Base-by-base conservation (phyloP, 2,888 invertebrate species). In the Drosophila picticornis region DNA sequence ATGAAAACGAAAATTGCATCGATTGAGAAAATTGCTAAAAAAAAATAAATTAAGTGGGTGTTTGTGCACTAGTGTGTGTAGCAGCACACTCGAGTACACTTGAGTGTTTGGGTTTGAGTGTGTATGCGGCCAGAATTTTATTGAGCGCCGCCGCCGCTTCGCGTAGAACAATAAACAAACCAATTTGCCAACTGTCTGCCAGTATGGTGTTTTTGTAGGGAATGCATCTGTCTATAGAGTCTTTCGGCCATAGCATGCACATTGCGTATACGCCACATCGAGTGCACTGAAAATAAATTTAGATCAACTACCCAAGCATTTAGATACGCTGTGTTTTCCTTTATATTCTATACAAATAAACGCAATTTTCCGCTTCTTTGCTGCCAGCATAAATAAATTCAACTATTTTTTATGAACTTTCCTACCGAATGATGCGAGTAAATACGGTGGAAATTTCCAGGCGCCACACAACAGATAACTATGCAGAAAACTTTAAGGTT, bases 1-100 rank as follows among this genome's bases (percentile, higher is more conserved):
- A 86, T 86, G 87, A 85, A 86, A 84, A 81, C 73, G 71, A 88
- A 85, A 85, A 85, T 81, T 88, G 89, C 87, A 85, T 77, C 72
- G 80, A 84, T 87, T 82, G 83, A 66, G 63, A 87, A 82, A 84
- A 84, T 72, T 83, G 70, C 72, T 56, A 63, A 65, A 62, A 74
- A 81, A 66, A 56, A 67, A 51, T 71, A 62, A 58, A 75, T 59
- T 10, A 25, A 38, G 22, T 61, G 25, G 50, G 40, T 64, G 51
- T 62, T 51, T 40, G 36, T 34, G 63, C 59, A 29, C 40, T 31
- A 22, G 55, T 71, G 61, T 62, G 59, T 27, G 59, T 48, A 38
- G 36, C 36, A 27, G 19, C 55, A 61, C 48, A 13, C 40, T 55
- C 36, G 13, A 31, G 16, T 57, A 22, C 31, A 43, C 22, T 57